Base-by-base conservation (phyloP, 2,888 invertebrate genomes). In the Sarcophaga variegata region DNA sequence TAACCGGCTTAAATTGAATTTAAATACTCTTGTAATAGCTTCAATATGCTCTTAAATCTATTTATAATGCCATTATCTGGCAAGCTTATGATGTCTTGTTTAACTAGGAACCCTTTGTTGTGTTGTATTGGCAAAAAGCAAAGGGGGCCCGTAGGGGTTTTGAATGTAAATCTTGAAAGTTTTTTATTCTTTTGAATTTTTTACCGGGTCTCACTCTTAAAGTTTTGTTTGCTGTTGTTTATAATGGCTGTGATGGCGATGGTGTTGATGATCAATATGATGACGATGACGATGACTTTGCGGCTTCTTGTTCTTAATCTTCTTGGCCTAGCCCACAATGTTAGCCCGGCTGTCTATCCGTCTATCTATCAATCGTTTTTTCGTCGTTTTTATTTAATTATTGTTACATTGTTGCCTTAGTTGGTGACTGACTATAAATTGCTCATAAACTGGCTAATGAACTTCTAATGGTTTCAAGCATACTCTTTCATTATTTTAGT, bases 331-430 rank as follows among this genome's bases (percentile, higher is more conserved):
- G 60, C 63, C 72, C n/a, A 60, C 62, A 67, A 20, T 67, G 77
- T 37, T 37, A 37, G 10, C 37, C 8, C 2, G 37, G 2, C 37
- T 37, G 67, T 64, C 25, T 63, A 59, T 76, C 71, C 4, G 62
- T 62, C 22, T n/a, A 8, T 62, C 62, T 17, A 22, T 71, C 20
- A 64, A 64, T 69, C 64, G 17, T 25, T 79, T 69, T 78, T 69
- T 70, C 63, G 45, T 59, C 11, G 62, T 77, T 71, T 71, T 71
- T 80, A 60, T 79, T 79, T 84, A 84, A 79, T 87, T 82, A 77
- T 87, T 82, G 64, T 81, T 83, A 85, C 83, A 88, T 85, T 85
- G 83, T 88, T 81, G 71, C 88, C 83, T 78, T 75, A 79, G 66
- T 59, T 83, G 83, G 77, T 83, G 85, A 77, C 76, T 77, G 85